Conservation (phyloP, 2,888 invertebrate species). For the Sclerodermus sp. region DNA sequence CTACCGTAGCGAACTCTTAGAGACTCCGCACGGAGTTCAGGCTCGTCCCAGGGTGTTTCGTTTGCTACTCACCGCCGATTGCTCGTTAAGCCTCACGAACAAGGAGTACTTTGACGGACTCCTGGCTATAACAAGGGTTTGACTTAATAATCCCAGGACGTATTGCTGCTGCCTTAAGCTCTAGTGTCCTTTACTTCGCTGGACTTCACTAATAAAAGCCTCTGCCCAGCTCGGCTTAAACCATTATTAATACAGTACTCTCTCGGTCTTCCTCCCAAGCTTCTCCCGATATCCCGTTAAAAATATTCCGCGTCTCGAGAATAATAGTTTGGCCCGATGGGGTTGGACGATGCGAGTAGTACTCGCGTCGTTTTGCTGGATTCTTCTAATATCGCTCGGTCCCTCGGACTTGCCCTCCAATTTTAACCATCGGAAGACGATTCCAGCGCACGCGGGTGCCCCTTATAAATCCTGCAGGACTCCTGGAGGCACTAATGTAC, state of each 20-base stretch:
- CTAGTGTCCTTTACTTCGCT: no score
- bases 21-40: slow-evolving; percentile 36
- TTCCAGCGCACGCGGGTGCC: slow-evolving; percentile 42
- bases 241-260: no score
- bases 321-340: no score
- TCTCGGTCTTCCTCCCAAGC: no score
- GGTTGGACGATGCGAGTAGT: no score
- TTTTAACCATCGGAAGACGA: slow-evolving; percentile 43
- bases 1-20: slow-evolving; percentile 55
- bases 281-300: no score
- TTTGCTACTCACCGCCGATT: slow-evolving; percentile 38
- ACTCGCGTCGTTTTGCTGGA: no score
- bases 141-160: slow-evolving; percentile 17
- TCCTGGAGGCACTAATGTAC: slow-evolving; percentile 57
- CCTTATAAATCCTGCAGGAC: slow-evolving; percentile 57
- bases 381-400: background rate
- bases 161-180: slow-evolving; percentile 14
- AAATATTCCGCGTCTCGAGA: no score
- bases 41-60: slow-evolving; percentile 33
- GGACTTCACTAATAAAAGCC: no score
- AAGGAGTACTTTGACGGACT: slow-evolving; percentile 25
- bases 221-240: no score
- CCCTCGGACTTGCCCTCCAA: slow-evolving; percentile 29
- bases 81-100: slow-evolving; percentile 43
- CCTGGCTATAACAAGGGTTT: slow-evolving; percentile 12